Base-by-base conservation (phyloP, 2,888 invertebrate species). In the Sesamia inferens region DNA sequence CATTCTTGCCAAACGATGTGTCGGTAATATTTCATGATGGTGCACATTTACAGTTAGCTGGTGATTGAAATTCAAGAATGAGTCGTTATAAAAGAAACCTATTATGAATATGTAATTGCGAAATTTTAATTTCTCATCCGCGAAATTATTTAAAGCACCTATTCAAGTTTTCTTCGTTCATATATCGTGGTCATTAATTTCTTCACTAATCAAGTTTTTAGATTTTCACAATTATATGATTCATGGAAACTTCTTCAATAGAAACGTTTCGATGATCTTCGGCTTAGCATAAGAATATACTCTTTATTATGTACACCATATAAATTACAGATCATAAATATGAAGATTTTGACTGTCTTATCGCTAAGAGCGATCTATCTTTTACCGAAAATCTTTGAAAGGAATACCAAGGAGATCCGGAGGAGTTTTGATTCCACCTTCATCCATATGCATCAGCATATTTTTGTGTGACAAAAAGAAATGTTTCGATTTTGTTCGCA, bases 61-160 rank as follows among this genome's bases (percentile, higher is more conserved):
- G 72, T 68, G 63, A 72, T 84, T 76, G 74, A 82, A 82, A 79
- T 79, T 66, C 57, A 62, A 83, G 67, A 66, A 84, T 57, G 62
- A 44, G 44, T 61, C 57, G 65, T 57, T 55, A 61, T 59, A 67
- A 58, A 66, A 47, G 42, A 79, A 69, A 74, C 51, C 44, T 83
- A 71, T 82, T 78, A 78, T 42, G 13, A 51, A 82, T 54, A 82
- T 54, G 47, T 81, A 81, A 78, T 72, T 82, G 73, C 66, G 55
- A 78, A 78, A 79, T 61, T 13, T 78, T 71, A 71, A 82, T 65
- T 61, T 65, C 58, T 68, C 22, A 24, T 48, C 11, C 68, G 22
- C 48, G 54, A 68, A 78, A 68, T 65, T 68, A 68, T 51, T 58
- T 51, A 62, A 31, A n/a, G n/a, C 19, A 14, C n/a, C 11, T 24